Conservation (phyloP, 2,797 vertebrate species). For the Paramormyrops hopkinsi region DNA sequence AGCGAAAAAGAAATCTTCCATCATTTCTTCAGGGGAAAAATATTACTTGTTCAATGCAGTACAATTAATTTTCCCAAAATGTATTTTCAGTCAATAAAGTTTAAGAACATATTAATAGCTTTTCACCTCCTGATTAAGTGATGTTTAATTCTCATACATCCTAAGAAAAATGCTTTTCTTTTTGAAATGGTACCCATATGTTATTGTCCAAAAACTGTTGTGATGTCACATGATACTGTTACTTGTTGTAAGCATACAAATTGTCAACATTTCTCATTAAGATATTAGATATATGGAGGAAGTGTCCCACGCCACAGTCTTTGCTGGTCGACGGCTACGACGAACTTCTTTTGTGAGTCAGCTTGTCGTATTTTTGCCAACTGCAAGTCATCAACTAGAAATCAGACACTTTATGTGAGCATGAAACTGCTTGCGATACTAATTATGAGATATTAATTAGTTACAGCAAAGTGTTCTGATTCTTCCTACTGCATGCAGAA, state of each 20-base stretch:
- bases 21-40: background rate
- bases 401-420: background rate
- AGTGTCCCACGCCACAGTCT: slow-evolving; percentile 67
- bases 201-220: background rate
- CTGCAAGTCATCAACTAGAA: background rate
- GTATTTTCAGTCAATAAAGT: background rate
- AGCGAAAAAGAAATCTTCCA: background rate
- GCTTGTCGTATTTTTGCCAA: background rate
- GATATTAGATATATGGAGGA: slow-evolving; percentile 66
- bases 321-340: slow-evolving; percentile 83
- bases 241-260: background rate
- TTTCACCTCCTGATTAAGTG: background rate
- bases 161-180: background rate
- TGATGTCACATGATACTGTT: background rate
- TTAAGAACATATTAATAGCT: background rate
- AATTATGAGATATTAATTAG: background rate
- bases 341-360: slow-evolving; percentile 85
- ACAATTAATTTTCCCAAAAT: background rate
- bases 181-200: background rate
- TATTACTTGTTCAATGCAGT: background rate
- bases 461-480: background rate
- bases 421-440: background rate
- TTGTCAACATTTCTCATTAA: background rate
- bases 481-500: background rate
- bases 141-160: background rate